These are phyloP conservation scores for Rallus limicola DNA, from an alignment of 2,113 vertebrate species.

Conservation along the genomic window DNA sequence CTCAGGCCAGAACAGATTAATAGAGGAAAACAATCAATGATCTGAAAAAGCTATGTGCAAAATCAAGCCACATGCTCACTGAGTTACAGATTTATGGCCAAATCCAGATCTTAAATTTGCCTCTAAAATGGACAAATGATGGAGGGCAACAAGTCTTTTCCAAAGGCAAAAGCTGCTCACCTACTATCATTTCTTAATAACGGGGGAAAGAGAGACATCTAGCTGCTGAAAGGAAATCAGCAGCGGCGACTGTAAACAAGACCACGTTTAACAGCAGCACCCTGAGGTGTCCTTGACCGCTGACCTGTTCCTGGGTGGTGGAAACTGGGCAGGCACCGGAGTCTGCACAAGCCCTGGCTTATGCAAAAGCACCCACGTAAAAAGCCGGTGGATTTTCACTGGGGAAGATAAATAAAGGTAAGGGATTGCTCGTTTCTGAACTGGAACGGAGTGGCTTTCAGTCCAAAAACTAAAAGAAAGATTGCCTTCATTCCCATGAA, in stretches of 20 bases:
- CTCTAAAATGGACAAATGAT: conserved; percentile 38
- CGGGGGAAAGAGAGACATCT: conserved; percentile 56
- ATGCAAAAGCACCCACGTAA: accelerated
- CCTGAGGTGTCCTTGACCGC: not conserved
- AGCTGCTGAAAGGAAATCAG: conserved; percentile 7
- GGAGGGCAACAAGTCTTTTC: conserved; percentile 28
- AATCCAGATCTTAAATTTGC: conserved; percentile 24
- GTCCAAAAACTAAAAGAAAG: not conserved
- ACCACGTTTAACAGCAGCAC: not conserved
- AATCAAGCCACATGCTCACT: not conserved
- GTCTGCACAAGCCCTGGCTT: not conserved
- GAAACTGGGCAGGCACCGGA: not conserved
- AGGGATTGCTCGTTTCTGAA: not conserved
- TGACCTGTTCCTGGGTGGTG: accelerated
- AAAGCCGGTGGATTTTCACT: not conserved
- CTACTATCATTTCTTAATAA: not conserved
- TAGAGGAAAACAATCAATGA: conserved; percentile 44
- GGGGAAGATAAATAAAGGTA: not conserved
- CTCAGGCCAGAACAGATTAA: not conserved
- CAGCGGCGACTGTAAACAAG: not conserved
- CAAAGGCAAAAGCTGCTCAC: not conserved
- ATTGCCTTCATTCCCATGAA: conserved; percentile 11
- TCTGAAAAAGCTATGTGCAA: conserved; percentile 40
- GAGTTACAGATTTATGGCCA: conserved; percentile 36
- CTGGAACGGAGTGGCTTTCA: not conserved